Evolutionary conservation across 1,140 invertebrate genomes (phyloP).

Genomic region (Penaeus japonicus): DNA sequence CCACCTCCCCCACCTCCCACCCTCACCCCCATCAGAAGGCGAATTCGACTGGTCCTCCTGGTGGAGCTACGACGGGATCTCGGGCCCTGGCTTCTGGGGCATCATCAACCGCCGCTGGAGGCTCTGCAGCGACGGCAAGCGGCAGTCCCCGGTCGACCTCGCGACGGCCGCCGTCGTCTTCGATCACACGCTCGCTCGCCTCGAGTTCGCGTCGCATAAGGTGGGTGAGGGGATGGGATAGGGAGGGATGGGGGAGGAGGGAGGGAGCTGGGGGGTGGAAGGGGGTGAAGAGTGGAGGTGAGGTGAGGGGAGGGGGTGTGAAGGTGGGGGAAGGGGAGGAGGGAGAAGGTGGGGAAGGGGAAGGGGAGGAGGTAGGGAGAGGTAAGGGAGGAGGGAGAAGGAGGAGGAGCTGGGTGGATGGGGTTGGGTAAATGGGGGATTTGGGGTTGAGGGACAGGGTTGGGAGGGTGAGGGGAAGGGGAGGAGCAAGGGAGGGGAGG

Average conservation of each 20-base stretch:
- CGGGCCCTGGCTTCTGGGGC: conserved; percentile 93
- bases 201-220: conserved; percentile 26
- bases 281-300: background rate
- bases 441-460: no score
- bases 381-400: no score
- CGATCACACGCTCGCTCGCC: conserved; percentile 70
- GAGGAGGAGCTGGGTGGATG: no score
- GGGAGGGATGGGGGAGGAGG: background rate
- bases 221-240: background rate
- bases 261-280: background rate
- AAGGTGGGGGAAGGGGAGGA: background rate
- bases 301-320: background rate
- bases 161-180: conserved; percentile 90
- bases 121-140: conserved; percentile 89
- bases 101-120: conserved; percentile 95
- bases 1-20: no score
- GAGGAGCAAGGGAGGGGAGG: background rate
- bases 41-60: conserved; percentile 49
- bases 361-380: no score
- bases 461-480: no score
- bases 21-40: no score
- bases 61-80: conserved; percentile 52
- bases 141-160: conserved; percentile 96
- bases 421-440: no score
- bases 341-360: no score